These are phyloP conservation scores for Harpegnathos saltator DNA, from an alignment of 1,140 invertebrate genomes.

Conservation along the genomic window DNA sequence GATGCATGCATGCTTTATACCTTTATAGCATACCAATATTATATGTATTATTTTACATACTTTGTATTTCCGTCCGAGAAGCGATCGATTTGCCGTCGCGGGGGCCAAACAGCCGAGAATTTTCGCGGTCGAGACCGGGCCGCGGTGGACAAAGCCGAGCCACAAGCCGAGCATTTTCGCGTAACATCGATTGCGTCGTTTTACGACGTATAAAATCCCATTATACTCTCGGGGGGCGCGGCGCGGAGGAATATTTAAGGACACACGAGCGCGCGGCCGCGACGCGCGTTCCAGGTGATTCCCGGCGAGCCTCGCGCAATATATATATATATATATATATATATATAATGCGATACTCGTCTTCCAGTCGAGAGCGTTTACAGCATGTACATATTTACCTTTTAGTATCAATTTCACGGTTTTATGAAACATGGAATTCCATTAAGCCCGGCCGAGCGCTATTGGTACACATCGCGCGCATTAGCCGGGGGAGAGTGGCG, in stretches of 20 bases:
- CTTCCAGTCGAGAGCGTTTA: constrained; percentile 53
- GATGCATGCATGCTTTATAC: too few species aligned
- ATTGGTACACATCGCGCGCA: constrained; percentile 55
- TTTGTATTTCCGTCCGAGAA: too few species aligned
- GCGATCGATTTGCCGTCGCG: too few species aligned
- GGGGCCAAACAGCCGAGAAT: too few species aligned
- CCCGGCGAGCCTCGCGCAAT: constrained; percentile 15
- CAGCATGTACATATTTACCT: constrained; percentile 57
- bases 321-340: too few species aligned
- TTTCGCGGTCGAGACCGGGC: background rate
- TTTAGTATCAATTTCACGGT: constrained; percentile 58
- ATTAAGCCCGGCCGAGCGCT: constrained; percentile 46
- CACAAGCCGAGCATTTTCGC: background rate
- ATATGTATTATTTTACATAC: too few species aligned
- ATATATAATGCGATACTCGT: constrained; percentile 55
- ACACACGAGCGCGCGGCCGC: constrained; percentile 33
- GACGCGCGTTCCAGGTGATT: constrained; percentile 35
- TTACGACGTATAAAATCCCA: constrained; percentile 26
- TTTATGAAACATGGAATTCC: constrained; percentile 62
- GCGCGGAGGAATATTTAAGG: constrained; percentile 30
- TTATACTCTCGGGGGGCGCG: background rate
- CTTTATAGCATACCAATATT: too few species aligned
- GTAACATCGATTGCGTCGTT: constrained; percentile 28
- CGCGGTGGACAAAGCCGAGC: background rate
- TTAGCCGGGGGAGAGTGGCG: constrained; percentile 47